Conservation (phyloP, 2,797 vertebrate species). For the Oreonectes daqikongensis region DNA sequence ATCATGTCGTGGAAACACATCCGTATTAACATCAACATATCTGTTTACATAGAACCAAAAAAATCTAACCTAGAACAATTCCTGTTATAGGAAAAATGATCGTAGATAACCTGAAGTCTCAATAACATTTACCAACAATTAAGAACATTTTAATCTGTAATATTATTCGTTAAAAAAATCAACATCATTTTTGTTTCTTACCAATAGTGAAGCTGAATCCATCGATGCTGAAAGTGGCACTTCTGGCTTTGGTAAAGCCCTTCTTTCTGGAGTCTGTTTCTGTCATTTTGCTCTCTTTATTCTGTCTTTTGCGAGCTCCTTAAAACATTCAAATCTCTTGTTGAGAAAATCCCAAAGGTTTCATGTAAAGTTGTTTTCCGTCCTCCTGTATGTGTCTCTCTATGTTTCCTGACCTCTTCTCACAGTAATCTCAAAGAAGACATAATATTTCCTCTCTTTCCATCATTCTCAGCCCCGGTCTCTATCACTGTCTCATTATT, state of each 20-base stretch:
- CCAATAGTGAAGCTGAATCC: conserved; percentile 97
- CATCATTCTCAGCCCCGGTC: conserved; percentile 7
- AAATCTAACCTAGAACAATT: background rate
- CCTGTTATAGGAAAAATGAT: background rate
- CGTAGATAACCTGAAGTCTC: background rate
- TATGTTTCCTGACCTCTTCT: conserved; percentile 55
- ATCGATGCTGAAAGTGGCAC: conserved; percentile 95
- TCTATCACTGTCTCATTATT: conserved; percentile 31
- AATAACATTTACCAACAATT: no score
- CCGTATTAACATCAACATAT: conserved; percentile 6
- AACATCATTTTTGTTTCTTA: conserved; percentile 74
- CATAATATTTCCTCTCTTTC: conserved; percentile 37
- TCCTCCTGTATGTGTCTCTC: conserved; percentile 35
- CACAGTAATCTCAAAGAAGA: conserved; percentile 9
- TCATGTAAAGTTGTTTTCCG: conserved; percentile 2
- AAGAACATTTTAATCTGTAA: background rate
- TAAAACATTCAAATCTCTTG: conserved; percentile 13
- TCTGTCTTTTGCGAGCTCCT: background rate
- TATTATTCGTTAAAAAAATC: background rate
- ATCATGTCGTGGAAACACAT: background rate
- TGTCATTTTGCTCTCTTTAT: conserved; percentile 70
- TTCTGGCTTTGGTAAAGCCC: conserved; percentile 91
- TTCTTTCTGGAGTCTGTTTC: conserved; percentile 88
- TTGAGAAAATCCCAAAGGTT: conserved; percentile 19
- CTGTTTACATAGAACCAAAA: background rate